These are phyloP conservation scores for Argyrosomus regius DNA, from an alignment of 2,797 vertebrate species.

Conservation along the genomic window DNA sequence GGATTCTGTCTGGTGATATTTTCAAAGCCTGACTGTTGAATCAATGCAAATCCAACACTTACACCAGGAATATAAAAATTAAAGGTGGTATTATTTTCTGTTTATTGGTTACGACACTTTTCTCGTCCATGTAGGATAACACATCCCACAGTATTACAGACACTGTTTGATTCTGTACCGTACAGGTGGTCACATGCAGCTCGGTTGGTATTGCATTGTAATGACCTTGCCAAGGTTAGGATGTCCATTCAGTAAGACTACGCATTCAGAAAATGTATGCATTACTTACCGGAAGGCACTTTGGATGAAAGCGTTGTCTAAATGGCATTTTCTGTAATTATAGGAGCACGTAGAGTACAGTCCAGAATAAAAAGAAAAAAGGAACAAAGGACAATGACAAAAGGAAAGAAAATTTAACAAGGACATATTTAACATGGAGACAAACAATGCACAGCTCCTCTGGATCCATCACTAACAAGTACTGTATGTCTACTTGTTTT, in stretches of 20 bases:
- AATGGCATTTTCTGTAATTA: constrained; percentile 33
- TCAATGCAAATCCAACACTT: background rate
- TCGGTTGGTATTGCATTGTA: constrained; percentile 28
- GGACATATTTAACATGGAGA: constrained; percentile 7
- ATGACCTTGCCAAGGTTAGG: constrained; percentile 67
- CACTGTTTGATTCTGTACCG: constrained; percentile 1
- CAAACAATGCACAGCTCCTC: background rate
- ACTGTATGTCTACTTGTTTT: constrained; percentile 1
- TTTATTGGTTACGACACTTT: too few species aligned
- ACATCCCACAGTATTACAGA: background rate
- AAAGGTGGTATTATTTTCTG: too few species aligned
- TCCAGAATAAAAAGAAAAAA: constrained; percentile 9
- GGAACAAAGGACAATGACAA: background rate
- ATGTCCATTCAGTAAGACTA: constrained; percentile 44
- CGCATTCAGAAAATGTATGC: constrained; percentile 36
- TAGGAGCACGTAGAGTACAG: background rate
- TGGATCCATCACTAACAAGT: constrained; percentile 1
- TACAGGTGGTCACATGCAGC: constrained; percentile 48
- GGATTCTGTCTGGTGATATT: constrained; percentile 46
- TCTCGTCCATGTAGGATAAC: too few species aligned
- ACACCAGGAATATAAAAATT: too few species aligned
- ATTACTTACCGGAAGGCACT: constrained; percentile 52
- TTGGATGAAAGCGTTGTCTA: constrained; percentile 45
- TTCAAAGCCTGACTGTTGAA: constrained; percentile 44
- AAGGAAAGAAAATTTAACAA: background rate